These are phyloP conservation scores for Troilus luridus DNA, from an alignment of 2,888 invertebrate species.

Conservation along the genomic window DNA sequence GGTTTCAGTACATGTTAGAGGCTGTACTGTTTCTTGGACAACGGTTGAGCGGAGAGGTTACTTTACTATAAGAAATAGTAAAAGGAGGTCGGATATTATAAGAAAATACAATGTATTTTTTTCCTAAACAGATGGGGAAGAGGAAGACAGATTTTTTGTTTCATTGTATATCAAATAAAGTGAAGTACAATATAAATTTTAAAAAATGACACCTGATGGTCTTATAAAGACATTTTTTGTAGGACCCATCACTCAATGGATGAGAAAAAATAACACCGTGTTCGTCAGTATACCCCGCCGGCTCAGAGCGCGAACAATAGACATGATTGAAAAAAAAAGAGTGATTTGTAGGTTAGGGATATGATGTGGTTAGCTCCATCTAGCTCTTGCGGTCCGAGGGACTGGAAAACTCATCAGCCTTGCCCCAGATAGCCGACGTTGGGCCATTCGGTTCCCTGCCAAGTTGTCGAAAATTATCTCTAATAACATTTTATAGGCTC, in stretches of 20 bases:
- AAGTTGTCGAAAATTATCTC: not conserved
- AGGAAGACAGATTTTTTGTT: too few species aligned
- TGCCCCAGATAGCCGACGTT: not conserved
- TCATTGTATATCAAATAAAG: too few species aligned
- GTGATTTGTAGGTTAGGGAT: conserved; percentile 26
- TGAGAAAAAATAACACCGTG: not conserved
- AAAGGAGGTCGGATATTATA: too few species aligned
- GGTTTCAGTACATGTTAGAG: too few species aligned
- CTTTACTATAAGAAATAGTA: too few species aligned
- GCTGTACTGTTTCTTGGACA: too few species aligned
- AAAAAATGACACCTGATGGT: not conserved
- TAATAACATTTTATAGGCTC: not conserved
- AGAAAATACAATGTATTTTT: too few species aligned
- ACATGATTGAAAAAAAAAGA: not conserved
- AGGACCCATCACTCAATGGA: not conserved
- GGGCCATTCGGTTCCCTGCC: not conserved
- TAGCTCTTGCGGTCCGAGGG: conserved; percentile 4
- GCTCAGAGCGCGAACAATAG: not conserved
- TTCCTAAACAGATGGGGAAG: too few species aligned
- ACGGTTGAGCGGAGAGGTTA: too few species aligned
- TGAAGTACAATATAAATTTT: not conserved
- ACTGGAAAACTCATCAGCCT: conserved; percentile 16
- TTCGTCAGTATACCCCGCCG: not conserved
- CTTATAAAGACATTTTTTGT: not conserved
- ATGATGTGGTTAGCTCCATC: conserved; percentile 13